Base-by-base conservation (phyloP, 2,888 invertebrate species). In the Amblyteles armatorius region DNA sequence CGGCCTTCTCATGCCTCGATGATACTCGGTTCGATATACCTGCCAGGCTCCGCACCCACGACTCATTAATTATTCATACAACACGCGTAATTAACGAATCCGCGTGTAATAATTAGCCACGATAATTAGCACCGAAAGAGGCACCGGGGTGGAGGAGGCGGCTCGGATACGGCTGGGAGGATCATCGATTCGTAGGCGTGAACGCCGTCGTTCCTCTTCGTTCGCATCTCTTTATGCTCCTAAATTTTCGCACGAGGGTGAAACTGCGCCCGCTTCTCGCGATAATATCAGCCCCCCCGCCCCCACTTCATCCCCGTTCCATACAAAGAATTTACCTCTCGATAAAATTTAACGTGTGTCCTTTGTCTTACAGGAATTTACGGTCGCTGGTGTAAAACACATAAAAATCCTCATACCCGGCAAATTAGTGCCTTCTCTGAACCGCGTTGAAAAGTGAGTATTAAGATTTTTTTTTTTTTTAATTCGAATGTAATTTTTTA, bases 401-500 rank as follows among this genome's bases (percentile, higher is more conserved):
- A 91, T 93, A 85, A 96, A 96, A 91, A 94, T 96, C 60, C 94
- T 93, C 88, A 94, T 95, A 50, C 94, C 94, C 33, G 95, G 95
- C 0, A 94, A 94, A 74, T 91, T 91, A 40, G 89, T 95, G n/a
- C 96, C 96, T 11, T 89, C 91, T 11, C 86, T 90, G 79, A 87
- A 92, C 3, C 91, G 93, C 57, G 92, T 94, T 73, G 88, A 90
- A 55, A 90, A 91, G 95, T 95, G 92, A 94, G 94, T 94, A 73
- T n/a, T 11, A 11, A 81, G 29, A 63, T 29, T 33, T 74, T 50
- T 52, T 33, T 74, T 50, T 52, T 63, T 40, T 7, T 50, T 13
- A 55, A 2, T 33, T 22, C 22, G 40, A 5, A 40, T 40, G 40
- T 40, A 11, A 40, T 40, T 11, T 40, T 40, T 40, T 40, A 22